These are phyloP conservation scores for Drosophila pruinosa DNA, from an alignment of 1,140 invertebrate genomes.

Conservation along the genomic window DNA sequence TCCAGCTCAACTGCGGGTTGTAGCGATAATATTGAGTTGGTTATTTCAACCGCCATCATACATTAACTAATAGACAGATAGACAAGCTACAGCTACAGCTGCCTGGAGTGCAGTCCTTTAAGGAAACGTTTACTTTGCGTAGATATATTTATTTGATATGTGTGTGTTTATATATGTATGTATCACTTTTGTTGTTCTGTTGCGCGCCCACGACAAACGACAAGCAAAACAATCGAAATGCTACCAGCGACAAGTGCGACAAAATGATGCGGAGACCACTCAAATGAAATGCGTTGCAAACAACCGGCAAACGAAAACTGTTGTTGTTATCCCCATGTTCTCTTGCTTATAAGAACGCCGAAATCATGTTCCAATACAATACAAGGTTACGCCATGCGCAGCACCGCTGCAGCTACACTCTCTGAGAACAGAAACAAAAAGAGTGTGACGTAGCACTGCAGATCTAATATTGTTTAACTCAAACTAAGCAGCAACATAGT, in stretches of 20 bases:
- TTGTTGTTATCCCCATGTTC: conserved; percentile 34
- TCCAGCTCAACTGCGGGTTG: conserved; percentile 44
- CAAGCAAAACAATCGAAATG: conserved; percentile 9
- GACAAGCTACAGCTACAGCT: background rate
- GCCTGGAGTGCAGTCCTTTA: conserved; percentile 11
- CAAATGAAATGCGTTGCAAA: conserved; percentile 34
- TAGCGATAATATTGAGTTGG: conserved; percentile 53
- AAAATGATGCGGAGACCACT: conserved; percentile 17
- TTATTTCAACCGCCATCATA: conserved; percentile 38
- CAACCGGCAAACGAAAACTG: conserved; percentile 49
- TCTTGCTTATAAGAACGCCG: conserved; percentile 47
- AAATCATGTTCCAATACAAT: background rate
- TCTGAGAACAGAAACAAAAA: background rate
- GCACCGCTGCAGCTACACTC: background rate
- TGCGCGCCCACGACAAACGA: conserved; percentile 21
- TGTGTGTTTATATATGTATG: conserved; percentile 11
- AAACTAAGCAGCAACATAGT: no score
- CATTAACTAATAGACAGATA: background rate
- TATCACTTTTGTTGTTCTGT: conserved; percentile 13
- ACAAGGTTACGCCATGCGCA: conserved; percentile 11
- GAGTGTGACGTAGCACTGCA: conserved; percentile 16
- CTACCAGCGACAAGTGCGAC: conserved; percentile 20
- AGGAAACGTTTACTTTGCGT: background rate
- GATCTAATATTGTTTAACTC: no score
- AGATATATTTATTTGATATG: background rate